Evolutionary conservation across 1,140 invertebrate genomes (phyloP).

Genomic region (Drosophila ficusphila): DNA sequence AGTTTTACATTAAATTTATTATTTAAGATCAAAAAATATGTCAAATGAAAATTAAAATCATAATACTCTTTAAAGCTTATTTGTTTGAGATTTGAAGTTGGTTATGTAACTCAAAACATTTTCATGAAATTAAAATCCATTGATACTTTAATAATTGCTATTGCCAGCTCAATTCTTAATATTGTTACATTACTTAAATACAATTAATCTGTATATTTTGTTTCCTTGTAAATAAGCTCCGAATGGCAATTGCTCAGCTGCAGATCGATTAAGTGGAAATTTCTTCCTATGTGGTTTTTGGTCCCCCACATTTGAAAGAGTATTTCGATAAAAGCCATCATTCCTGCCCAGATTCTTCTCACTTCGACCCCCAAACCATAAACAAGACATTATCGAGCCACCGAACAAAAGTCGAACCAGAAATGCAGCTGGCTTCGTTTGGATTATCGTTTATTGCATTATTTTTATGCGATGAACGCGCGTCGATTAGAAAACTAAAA

Average conservation of each 20-base stretch:
- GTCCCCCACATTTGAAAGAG: neutral
- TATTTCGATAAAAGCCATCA: slow-evolving; percentile 23
- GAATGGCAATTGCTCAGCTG: slow-evolving; percentile 8
- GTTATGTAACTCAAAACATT: no score
- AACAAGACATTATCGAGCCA: slow-evolving; percentile 67
- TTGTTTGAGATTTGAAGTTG: no score
- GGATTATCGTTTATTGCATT: slow-evolving; percentile 82
- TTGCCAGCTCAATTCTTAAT: no score
- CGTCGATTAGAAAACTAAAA: slow-evolving; percentile 82
- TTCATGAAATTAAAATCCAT: no score
- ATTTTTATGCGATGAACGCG: slow-evolving; percentile 83
- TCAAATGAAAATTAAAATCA: no score
- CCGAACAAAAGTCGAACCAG: slow-evolving; percentile 54
- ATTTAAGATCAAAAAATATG: no score
- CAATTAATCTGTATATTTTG: no score
- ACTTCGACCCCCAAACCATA: slow-evolving; percentile 28
- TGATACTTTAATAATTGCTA: no score
- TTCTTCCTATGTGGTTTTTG: neutral
- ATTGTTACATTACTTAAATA: no score
- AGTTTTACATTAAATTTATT: no score
- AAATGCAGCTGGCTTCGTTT: slow-evolving; percentile 60
- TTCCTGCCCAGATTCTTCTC: slow-evolving; percentile 2
- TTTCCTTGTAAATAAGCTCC: neutral
- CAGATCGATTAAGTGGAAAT: slow-evolving; percentile 7
- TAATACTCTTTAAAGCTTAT: no score